Conservation (phyloP, 2,797 vertebrate species). For the Bovichtus diacanthus region DNA sequence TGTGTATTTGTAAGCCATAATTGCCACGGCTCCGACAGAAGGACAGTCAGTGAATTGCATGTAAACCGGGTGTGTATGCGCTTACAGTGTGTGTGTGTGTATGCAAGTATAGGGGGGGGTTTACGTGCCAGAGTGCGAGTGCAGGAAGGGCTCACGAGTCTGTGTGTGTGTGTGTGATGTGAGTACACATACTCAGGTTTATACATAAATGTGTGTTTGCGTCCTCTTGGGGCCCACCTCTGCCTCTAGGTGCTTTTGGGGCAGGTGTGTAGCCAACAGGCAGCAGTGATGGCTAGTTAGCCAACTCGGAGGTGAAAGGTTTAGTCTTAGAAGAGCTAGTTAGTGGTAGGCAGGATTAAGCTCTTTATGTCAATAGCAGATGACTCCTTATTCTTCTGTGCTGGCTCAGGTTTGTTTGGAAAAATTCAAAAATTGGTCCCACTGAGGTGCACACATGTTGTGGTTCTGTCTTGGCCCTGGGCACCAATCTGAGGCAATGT, state of each 20-base stretch:
- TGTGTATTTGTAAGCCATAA: slow-evolving; percentile 74
- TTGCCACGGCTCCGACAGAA: slow-evolving; percentile 76
- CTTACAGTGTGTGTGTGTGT: slow-evolving; percentile 9
- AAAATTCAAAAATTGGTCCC: slow-evolving; percentile 81
- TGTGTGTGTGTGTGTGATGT: slow-evolving; percentile 7
- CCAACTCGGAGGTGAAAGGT: slow-evolving; percentile 76
- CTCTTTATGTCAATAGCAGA: slow-evolving; percentile 75
- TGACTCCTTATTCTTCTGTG: slow-evolving; percentile 62
- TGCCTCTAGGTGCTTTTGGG: slow-evolving; percentile 80
- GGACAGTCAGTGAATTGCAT: slow-evolving; percentile 70
- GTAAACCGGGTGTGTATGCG: slow-evolving; percentile 32
- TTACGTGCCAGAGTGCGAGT: background rate
- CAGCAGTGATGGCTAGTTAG: slow-evolving; percentile 81
- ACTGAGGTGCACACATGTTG: slow-evolving; percentile 65
- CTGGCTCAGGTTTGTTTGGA: slow-evolving; percentile 61
- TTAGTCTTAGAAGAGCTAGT: slow-evolving; percentile 76
- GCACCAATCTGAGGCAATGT: slow-evolving; percentile 57
- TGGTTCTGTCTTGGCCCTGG: slow-evolving; percentile 59
- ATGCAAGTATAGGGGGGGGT: background rate
- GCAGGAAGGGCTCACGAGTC: no score
- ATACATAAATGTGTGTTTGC: slow-evolving; percentile 12
- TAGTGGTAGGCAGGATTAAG: slow-evolving; percentile 74
- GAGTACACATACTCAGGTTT: background rate
- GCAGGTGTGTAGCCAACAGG: slow-evolving; percentile 87
- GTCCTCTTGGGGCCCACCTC: slow-evolving; percentile 75